Evolutionary conservation across 2,888 invertebrate species (phyloP).

Genomic region (Protophormia terraenovae): DNA sequence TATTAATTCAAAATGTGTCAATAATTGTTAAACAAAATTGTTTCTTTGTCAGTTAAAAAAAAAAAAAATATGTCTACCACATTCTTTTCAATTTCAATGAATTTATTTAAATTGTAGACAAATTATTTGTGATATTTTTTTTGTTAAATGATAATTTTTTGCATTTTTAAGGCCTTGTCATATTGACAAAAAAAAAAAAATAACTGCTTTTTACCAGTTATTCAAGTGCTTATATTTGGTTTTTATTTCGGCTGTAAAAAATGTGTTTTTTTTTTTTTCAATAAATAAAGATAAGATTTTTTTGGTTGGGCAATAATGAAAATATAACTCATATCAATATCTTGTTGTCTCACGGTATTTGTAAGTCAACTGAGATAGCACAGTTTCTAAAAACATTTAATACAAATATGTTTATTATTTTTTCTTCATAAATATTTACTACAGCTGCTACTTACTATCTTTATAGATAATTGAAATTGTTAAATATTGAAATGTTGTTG

Average conservation of each 20-base stretch:
- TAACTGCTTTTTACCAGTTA: not conserved
- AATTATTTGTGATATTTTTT: not conserved
- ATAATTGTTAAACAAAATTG: slow-evolving; percentile 3
- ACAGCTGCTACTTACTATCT: not conserved
- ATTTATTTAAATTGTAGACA: not conserved
- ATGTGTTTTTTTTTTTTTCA: not conserved
- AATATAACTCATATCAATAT: slow-evolving; percentile 5
- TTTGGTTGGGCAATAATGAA: slow-evolving; percentile 31
- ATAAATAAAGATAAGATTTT: slow-evolving; percentile 25
- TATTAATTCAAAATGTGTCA: slow-evolving; percentile 22
- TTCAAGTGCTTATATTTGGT: not conserved
- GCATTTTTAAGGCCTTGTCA: not conserved
- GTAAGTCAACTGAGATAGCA: not conserved
- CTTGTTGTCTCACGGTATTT: not conserved
- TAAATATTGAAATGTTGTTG: not conserved
- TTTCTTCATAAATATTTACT: not conserved
- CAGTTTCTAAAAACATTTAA: not conserved
- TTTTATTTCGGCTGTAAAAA: not conserved
- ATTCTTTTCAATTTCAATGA: not conserved
- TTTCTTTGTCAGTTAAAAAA: not conserved
- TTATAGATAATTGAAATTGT: not conserved
- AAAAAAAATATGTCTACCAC: no score
- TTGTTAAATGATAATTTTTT: not conserved
- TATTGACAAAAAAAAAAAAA: not conserved
- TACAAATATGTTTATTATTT: not conserved